Conservation (phyloP, 2,888 invertebrate species). For the Candidula unifasciata region DNA sequence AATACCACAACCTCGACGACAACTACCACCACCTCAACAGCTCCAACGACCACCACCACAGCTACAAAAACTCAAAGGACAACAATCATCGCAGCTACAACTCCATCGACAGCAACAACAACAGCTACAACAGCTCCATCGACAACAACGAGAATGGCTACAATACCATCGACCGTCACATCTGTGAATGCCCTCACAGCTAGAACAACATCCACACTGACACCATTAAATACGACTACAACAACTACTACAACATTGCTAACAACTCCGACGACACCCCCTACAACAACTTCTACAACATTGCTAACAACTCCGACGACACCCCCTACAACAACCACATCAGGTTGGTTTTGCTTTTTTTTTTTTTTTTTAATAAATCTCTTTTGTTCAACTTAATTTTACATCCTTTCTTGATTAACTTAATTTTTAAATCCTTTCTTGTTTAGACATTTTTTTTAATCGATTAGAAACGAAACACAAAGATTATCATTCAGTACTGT, state of each 20-base stretch:
- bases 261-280: background rate
- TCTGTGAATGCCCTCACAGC: background rate
- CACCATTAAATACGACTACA: background rate
- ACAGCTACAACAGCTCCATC: too few relatives aligned
- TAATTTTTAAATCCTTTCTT: too few relatives aligned
- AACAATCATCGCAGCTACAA: background rate
- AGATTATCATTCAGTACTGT: too few relatives aligned
- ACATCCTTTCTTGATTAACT: too few relatives aligned
- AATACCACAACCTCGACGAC: background rate
- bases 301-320: background rate
- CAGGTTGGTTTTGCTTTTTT: too few relatives aligned
- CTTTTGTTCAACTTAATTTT: too few relatives aligned
- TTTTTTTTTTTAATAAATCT: too few relatives aligned
- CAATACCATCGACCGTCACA: too few relatives aligned
- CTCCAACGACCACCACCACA: background rate
- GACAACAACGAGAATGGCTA: too few relatives aligned
- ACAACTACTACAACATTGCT: background rate
- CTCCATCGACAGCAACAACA: background rate
- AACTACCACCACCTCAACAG: background rate
- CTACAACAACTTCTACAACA: background rate
- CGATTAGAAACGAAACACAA: too few relatives aligned
- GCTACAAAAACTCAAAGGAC: background rate
- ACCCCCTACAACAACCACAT: background rate
- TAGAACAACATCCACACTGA: background rate
- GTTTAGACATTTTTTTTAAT: too few relatives aligned